These are phyloP conservation scores for Glyphotaelius pellucidus DNA, from an alignment of 2,888 invertebrate genomes.

Conservation along the genomic window DNA sequence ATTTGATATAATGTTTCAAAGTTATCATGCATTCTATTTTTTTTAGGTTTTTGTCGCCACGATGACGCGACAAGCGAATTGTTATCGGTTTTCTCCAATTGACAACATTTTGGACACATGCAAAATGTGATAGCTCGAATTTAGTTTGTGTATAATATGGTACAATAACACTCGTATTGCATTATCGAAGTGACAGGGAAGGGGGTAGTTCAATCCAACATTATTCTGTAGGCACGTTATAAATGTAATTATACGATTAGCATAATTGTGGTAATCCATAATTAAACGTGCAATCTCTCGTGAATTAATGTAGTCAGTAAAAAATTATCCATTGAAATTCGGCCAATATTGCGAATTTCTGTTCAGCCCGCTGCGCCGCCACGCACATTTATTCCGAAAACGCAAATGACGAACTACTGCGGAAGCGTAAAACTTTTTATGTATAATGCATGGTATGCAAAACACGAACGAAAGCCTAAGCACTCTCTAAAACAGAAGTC, in stretches of 20 bases:
- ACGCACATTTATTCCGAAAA: background rate
- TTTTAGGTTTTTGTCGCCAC: too few relatives aligned
- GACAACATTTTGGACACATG: too few relatives aligned
- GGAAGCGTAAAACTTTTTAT: background rate
- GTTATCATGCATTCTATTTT: too few relatives aligned
- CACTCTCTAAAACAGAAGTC: conserved; percentile 9
- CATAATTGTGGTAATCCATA: background rate
- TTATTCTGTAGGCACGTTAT: background rate
- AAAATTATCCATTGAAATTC: background rate
- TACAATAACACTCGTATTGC: background rate
- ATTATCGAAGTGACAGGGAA: background rate
- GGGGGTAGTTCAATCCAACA: background rate
- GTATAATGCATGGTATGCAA: conserved; percentile 3
- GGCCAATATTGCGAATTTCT: background rate
- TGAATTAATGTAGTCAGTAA: background rate
- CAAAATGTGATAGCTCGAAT: too few relatives aligned
- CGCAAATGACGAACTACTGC: conserved; percentile 13
- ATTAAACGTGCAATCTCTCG: background rate
- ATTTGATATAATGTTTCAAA: too few relatives aligned
- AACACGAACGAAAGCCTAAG: background rate
- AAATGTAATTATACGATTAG: background rate
- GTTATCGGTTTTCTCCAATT: too few relatives aligned
- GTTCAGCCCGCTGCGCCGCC: background rate
- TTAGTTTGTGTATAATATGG: too few relatives aligned
- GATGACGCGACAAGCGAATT: too few relatives aligned